Percentiles rank a stretch among this genome's conserved stretches.
Evolutionary conservation across 2,888 invertebrate genomes (phyloP).

Genomic region (Troides oblongomaculatus): DNA sequence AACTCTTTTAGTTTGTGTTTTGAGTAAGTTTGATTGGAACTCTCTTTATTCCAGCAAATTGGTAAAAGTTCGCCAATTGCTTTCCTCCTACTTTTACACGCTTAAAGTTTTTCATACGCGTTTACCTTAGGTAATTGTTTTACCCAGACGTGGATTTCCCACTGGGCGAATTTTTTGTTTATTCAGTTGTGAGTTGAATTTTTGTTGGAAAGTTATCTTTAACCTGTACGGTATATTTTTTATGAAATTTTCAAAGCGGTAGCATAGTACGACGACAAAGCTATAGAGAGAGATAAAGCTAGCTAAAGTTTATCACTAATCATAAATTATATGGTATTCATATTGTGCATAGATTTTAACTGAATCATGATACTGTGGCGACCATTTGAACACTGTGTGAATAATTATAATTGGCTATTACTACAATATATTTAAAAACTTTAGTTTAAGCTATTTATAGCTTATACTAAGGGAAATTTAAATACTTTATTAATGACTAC

Average conservation of each 20-base stretch:
- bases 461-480: background rate
- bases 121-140: slow-evolving; percentile 20
- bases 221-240: background rate
- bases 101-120: slow-evolving; percentile 26
- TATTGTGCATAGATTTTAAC: too few relatives aligned
- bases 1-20: slow-evolving; percentile 64
- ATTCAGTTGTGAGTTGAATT: background rate
- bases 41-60: slow-evolving; percentile 73
- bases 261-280: too few relatives aligned
- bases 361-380: too few relatives aligned
- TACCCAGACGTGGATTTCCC: background rate
- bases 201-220: background rate
- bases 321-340: too few relatives aligned
- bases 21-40: slow-evolving; percentile 66
- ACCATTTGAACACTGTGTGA: background rate
- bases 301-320: too few relatives aligned
- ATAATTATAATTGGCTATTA: background rate
- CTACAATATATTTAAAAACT: background rate
- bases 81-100: slow-evolving; percentile 54
- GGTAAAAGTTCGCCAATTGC: slow-evolving; percentile 67
- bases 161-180: background rate
- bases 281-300: too few relatives aligned
- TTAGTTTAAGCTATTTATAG: too few relatives aligned
- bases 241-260: too few relatives aligned
- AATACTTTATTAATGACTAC: background rate